These are phyloP conservation scores for Ameiurus melas DNA, from an alignment of 2,113 vertebrate genomes.

Conservation along the genomic window DNA sequence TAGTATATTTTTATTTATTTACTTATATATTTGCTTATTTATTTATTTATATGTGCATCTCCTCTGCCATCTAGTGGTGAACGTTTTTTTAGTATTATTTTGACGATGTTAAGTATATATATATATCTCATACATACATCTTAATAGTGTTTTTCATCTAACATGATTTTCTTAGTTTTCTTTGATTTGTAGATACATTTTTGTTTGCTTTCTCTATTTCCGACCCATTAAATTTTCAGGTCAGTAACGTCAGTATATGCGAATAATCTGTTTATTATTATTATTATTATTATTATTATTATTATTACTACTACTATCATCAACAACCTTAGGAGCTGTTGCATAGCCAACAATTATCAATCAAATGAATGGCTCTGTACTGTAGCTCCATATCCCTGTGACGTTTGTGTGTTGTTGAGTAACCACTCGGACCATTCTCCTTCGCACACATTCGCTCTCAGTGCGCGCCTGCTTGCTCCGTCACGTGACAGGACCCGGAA, in stretches of 20 bases:
- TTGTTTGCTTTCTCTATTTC: background rate
- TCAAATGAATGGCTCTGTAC: background rate
- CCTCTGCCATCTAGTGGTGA: background rate
- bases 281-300: background rate
- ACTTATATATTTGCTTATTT: too few species aligned
- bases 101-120: too few species aligned
- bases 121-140: background rate
- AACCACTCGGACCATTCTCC: background rate
- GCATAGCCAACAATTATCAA: background rate
- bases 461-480: background rate
- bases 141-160: background rate
- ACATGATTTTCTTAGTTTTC: background rate
- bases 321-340: background rate
- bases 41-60: too few species aligned
- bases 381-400: background rate
- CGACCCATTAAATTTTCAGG: background rate
- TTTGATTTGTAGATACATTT: background rate
- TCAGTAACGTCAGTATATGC: background rate
- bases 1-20: too few species aligned
- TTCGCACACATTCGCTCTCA: background rate
- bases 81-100: too few species aligned
- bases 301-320: background rate
- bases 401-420: background rate
- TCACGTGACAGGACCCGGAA: slow-evolving; percentile 63
- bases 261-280: background rate